A percentile compares a stretch with the other conserved stretches of the same genome.
Evolutionary conservation across 2,888 invertebrate species (phyloP).

Genomic region (Phortica okadai): DNA sequence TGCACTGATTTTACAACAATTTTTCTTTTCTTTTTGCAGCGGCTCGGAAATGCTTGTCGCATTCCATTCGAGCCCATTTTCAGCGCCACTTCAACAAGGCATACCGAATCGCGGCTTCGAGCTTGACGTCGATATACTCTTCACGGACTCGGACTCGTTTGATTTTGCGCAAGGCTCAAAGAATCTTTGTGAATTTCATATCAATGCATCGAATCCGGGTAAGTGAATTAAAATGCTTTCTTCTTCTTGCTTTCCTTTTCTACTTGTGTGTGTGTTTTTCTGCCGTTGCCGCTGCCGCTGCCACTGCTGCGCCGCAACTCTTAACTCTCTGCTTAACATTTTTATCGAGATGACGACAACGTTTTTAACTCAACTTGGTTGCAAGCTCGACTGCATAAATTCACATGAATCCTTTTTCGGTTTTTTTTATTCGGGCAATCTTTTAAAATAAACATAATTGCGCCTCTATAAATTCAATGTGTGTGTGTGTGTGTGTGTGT

Average conservation of each 20-base stretch:
- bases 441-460: slow-evolving; percentile 25
- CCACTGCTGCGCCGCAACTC: neutral
- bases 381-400: neutral
- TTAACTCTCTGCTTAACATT: neutral
- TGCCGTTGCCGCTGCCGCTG: slow-evolving; percentile 7
- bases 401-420: neutral
- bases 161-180: slow-evolving; percentile 84
- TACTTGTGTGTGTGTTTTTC: slow-evolving; percentile 19
- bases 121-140: slow-evolving; percentile 90
- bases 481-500: neutral
- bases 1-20: neutral
- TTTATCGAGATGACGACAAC: neutral
- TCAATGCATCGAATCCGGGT: slow-evolving; percentile 82
- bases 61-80: slow-evolving; percentile 90
- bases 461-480: neutral
- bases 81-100: slow-evolving; percentile 85
- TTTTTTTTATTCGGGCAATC: neutral
- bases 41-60: slow-evolving; percentile 92
- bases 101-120: slow-evolving; percentile 87
- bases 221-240: slow-evolving; percentile 48
- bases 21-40: slow-evolving; percentile 67
- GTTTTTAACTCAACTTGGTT: neutral
- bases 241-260: neutral
- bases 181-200: slow-evolving; percentile 83
- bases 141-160: slow-evolving; percentile 90